These are phyloP conservation scores for Phrynosoma platyrhinos DNA, from an alignment of 2,113 vertebrate species.

Conservation along the genomic window DNA sequence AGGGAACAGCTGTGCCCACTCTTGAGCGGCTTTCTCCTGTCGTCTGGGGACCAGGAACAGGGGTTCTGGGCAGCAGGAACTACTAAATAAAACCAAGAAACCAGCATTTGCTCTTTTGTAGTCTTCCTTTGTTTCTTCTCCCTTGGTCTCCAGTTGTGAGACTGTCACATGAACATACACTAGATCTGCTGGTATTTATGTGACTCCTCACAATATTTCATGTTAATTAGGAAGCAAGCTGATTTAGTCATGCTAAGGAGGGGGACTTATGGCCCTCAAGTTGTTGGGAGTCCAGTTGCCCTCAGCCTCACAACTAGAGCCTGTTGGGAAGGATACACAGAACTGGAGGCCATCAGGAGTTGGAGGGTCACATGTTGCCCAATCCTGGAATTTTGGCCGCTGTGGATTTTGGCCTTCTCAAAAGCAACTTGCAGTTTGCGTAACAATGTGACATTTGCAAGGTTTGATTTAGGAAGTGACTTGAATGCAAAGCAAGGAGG, in stretches of 20 bases:
- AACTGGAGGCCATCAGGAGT: neutral
- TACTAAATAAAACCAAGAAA: conserved; percentile 40
- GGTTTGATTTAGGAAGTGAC: neutral
- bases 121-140: neutral
- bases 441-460: neutral
- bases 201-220: neutral
- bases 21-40: conserved; percentile 13
- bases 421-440: neutral
- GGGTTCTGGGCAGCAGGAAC: conserved; percentile 36
- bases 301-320: too few relatives aligned
- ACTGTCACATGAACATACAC: neutral
- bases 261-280: neutral
- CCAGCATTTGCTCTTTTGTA: conserved; percentile 7
- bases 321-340: too few relatives aligned
- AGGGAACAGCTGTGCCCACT: conserved; percentile 31
- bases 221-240: neutral
- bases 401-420: neutral
- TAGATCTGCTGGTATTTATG: neutral
- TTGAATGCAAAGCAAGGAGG: too few relatives aligned
- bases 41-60: conserved; percentile 9
- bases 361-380: neutral
- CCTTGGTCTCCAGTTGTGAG: neutral
- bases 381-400: neutral
- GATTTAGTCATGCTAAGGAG: neutral
- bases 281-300: too few relatives aligned